Evolutionary conservation across 2,888 invertebrate species (phyloP).

Genomic region (Napeogenes inachia): DNA sequence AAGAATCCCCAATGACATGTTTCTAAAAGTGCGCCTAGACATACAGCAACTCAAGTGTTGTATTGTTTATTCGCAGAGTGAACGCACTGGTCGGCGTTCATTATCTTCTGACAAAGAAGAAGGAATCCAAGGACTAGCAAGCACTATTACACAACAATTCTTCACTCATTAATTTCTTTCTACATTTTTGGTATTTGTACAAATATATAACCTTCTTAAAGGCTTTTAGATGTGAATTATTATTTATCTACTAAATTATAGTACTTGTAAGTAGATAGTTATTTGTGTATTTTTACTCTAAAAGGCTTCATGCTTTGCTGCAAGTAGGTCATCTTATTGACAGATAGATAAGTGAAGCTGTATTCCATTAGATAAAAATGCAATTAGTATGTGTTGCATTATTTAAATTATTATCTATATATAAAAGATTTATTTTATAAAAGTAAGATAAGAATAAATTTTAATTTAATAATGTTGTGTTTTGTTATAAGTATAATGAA

Average conservation of each 20-base stretch:
- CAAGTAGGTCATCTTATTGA: too few relatives aligned
- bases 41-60: neutral
- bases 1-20: neutral
- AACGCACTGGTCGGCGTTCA: conserved; percentile 60
- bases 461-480: neutral
- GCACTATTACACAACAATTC: conserved; percentile 8
- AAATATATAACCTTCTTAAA: neutral
- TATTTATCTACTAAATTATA: conserved; percentile 17
- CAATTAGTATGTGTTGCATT: too few relatives aligned
- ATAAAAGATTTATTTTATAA: neutral
- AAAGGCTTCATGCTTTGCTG: too few relatives aligned
- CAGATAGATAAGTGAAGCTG: neutral
- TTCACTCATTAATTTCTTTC: conserved; percentile 28
- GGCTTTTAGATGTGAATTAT: conserved; percentile 10
- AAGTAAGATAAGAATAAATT: conserved; percentile 5
- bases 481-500: neutral
- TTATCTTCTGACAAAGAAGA: conserved; percentile 54
- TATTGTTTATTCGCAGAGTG: conserved; percentile 60
- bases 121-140: conserved; percentile 48
- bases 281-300: conserved; percentile 4
- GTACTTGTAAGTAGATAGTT: conserved; percentile 15
- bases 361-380: too few relatives aligned
- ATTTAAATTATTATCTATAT: too few relatives aligned
- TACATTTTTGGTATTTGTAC: conserved; percentile 33
- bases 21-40: neutral